A percentile compares a stretch with the other conserved stretches of the same genome.
Evolutionary conservation across 2,113 vertebrate species (phyloP).

Genomic region (Phalacrocorax carbo): DNA sequence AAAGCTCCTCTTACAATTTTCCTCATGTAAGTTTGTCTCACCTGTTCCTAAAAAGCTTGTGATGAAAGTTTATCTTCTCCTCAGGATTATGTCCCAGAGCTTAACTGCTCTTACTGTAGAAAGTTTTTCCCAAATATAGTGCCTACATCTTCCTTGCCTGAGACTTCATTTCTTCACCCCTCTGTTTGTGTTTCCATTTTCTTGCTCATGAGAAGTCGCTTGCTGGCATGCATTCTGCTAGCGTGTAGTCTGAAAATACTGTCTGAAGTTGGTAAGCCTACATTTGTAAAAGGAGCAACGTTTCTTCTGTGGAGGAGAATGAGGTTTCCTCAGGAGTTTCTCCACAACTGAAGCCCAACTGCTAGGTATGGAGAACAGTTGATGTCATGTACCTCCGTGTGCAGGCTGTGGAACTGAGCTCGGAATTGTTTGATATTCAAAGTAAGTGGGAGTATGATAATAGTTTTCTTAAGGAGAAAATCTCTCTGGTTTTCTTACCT

Average conservation of each 20-base stretch:
- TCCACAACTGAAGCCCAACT: not conserved
- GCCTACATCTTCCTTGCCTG: not conserved
- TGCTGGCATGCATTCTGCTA: not conserved
- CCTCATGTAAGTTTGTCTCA: not conserved
- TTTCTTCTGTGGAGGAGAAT: not conserved
- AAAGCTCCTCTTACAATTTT: not conserved
- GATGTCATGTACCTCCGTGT: accelerated
- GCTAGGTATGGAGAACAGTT: not conserved
- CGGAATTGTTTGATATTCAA: not conserved
- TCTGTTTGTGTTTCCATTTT: not conserved
- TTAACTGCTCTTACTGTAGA: not conserved
- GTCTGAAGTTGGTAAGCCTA: not conserved
- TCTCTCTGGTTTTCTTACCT: not conserved
- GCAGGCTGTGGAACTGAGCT: not conserved
- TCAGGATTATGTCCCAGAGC: not conserved
- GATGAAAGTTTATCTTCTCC: not conserved
- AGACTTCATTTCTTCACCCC: not conserved
- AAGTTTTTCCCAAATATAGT: not conserved
- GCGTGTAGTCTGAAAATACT: not conserved
- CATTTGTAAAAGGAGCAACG: not conserved
- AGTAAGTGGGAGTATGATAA: not conserved
- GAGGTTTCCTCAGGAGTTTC: not conserved
- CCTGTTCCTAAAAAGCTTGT: not conserved
- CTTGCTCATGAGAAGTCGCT: not conserved
- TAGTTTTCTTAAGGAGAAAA: not conserved